phyloP scores from a whole-genome alignment of 2,113 vertebrate genomes.

The Lepidiolamprologus cunningtoni region DNA sequence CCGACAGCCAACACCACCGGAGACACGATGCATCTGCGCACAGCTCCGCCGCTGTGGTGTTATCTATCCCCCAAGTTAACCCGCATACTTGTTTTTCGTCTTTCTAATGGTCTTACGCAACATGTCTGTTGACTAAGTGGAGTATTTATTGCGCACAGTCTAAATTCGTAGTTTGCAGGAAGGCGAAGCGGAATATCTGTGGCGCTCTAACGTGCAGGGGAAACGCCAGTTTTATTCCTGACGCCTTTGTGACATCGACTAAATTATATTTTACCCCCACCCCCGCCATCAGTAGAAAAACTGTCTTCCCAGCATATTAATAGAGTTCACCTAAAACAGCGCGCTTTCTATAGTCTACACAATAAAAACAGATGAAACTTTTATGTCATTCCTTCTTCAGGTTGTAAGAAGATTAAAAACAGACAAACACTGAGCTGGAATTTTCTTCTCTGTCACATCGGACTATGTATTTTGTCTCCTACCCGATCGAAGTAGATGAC shows the following conservation, averaged over 20 bases:
- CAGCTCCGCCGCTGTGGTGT: background rate
- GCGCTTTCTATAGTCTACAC: background rate
- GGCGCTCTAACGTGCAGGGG: background rate
- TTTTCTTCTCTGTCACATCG: background rate
- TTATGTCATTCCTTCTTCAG: background rate
- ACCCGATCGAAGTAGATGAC: slow-evolving; percentile 97
- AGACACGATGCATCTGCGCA: background rate
- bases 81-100: background rate
- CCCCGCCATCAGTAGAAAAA: background rate
- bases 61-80: background rate
- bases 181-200: background rate
- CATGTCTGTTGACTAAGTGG: background rate
- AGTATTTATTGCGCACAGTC: background rate
- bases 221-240: background rate
- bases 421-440: background rate
- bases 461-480: background rate
- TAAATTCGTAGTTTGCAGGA: background rate
- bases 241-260: background rate
- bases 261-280: background rate
- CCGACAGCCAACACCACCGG: background rate
- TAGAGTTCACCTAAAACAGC: background rate
- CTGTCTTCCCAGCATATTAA: background rate
- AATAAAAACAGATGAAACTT: background rate
- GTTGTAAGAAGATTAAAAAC: background rate
- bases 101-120: background rate